Evolutionary conservation across 2,113 vertebrate species (phyloP), one percentile per base, ranked within the genome.

Genomic region (Cichladusa arquata): DNA sequence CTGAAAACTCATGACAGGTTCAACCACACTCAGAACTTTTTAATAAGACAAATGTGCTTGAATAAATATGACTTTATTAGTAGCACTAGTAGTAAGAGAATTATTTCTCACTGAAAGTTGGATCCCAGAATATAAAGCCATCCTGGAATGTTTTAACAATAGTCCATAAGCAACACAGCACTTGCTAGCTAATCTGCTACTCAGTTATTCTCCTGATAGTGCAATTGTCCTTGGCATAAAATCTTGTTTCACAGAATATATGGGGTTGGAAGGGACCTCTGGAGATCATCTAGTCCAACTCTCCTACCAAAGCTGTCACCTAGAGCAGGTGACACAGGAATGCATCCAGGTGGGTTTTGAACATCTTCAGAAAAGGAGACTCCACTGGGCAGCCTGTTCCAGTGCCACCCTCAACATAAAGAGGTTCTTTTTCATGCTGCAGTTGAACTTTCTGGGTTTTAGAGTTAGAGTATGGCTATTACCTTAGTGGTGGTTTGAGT

Each of bases 1-100:
- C 3, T 4, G 4, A 48, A 26, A 17, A 14, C 9, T 48, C 2
- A 0, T 0, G 0, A 62, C 6, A 56, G 9, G 10, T 69, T 82
- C 53, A 57, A 19, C 3, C 3, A 48, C 40, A 7, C 19, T 38
- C 44, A 64, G 13, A 66, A 19, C 8, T 54, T 83, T 72, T 76
- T 50, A 81, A 38, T 69, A 70, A 20, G 6, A 16, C 2, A 73
- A 83, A 38, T 1, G 2, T 42, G 6, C 6, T 34, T 54, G 19
- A 82, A 79, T n/a, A 66, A 79, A 78, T 42, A 22, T 0, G 0
- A 24, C 10, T 14, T 76, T 90, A 44, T 23, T 64, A 56, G 11
- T 2, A 53, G 42, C 17, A 58, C 2, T 10, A 47, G 13, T 6
- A 65, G 5, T 42, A 81, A 66, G 6, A 57, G 8, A 70, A 73